Evolutionary conservation across 2,113 vertebrate species (phyloP).

Genomic region (Prionailurus bengalensis): DNA sequence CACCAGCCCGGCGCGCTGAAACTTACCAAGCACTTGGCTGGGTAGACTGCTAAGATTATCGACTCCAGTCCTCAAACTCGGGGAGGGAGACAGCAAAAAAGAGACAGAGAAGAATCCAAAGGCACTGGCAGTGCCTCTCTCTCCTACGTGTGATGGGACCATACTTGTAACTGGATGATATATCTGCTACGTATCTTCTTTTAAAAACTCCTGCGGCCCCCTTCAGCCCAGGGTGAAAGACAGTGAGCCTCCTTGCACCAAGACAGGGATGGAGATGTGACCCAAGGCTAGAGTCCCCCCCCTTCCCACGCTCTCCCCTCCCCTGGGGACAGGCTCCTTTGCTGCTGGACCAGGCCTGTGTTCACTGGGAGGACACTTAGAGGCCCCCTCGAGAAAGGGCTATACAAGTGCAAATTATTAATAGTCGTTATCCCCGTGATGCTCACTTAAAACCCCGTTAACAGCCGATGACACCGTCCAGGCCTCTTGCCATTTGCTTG

Average conservation of each 20-base stretch:
- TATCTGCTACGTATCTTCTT: not conserved
- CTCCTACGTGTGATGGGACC: not conserved
- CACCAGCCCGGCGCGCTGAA: rapidly evolving
- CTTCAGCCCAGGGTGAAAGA: not conserved
- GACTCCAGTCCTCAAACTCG: not conserved
- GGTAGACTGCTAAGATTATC: not conserved
- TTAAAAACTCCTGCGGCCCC: not conserved
- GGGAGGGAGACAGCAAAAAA: not conserved
- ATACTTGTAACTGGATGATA: not conserved
- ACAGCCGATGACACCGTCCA: not conserved
- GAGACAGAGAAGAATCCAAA: not conserved
- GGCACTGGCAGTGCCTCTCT: rapidly evolving
- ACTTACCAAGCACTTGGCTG: not conserved
- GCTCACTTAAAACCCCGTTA: not conserved
- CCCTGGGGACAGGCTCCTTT: not conserved
- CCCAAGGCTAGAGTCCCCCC: not conserved
- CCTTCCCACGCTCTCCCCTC: too few relatives aligned
- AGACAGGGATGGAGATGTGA: not conserved
- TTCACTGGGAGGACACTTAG: not conserved
- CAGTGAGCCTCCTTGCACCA: not conserved
- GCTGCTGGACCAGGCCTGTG: not conserved
- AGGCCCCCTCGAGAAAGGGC: not conserved
- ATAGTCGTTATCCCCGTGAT: not conserved
- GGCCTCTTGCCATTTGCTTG: not conserved
- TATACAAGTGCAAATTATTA: not conserved